A percentile compares a stretch with the other conserved stretches of the same genome.
phyloP scores from a whole-genome alignment of 2,888 invertebrate species.

The Ophion obscuratus region DNA sequence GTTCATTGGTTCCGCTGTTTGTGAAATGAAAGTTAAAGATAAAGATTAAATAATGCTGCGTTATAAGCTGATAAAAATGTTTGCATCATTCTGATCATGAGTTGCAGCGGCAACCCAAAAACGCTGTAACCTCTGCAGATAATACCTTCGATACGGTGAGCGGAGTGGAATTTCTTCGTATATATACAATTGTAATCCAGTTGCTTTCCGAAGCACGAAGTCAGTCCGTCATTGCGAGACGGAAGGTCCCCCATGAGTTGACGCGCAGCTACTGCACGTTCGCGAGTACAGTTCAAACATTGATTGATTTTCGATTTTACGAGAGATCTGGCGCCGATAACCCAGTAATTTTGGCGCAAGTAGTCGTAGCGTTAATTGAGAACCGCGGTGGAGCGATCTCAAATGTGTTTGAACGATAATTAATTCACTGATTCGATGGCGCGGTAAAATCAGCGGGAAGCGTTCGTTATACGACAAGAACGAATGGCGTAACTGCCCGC shows the following conservation, averaged over 20 bases:
- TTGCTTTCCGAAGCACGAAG: no score
- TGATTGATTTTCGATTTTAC: constrained; percentile 35
- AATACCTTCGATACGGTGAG: no score
- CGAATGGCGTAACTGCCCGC: constrained; percentile 1
- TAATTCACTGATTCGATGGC: constrained; percentile 30
- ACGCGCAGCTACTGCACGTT: neutral
- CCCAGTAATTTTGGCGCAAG: constrained; percentile 57
- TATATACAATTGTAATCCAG: no score
- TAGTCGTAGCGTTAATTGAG: constrained; percentile 33
- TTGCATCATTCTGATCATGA: no score
- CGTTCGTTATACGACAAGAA: neutral
- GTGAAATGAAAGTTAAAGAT: no score
- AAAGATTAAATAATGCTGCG: no score
- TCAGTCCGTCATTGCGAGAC: no score
- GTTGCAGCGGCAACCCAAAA: no score
- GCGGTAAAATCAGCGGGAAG: constrained; percentile 55
- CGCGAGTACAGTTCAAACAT: constrained; percentile 63
- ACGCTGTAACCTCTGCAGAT: no score
- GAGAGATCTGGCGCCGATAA: constrained; percentile 44
- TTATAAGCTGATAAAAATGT: no score
- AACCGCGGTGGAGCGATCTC: constrained; percentile 46
- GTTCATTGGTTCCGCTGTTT: no score
- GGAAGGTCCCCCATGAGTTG: constrained; percentile 39
- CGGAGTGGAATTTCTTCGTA: no score
- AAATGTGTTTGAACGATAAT: constrained; percentile 55